Conservation (phyloP, 2,797 vertebrate species). For the Tachyglossus aculeatus region DNA sequence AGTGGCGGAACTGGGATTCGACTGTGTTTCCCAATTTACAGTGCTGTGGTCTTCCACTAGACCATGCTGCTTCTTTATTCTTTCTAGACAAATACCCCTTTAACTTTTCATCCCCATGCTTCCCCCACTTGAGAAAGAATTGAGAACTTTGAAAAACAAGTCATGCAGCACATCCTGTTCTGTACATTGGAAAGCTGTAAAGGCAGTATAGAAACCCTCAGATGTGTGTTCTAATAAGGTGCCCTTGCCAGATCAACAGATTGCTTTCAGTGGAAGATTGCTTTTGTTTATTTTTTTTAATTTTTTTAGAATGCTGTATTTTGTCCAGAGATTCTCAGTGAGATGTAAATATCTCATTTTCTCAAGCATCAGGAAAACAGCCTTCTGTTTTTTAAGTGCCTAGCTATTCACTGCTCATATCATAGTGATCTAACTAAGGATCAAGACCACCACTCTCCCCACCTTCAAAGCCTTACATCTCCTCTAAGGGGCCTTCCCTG, state of each 20-base stretch:
- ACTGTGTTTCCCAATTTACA: no score
- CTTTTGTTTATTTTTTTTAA: slow-evolving; percentile 41
- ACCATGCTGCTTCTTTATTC: no score
- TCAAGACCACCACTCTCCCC: no score
- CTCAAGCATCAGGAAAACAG: slow-evolving; percentile 55
- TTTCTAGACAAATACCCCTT: no score
- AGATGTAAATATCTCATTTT: slow-evolving; percentile 55
- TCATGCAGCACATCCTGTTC: no score
- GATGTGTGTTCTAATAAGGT: neutral
- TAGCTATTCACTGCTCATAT: no score
- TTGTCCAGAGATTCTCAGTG: slow-evolving; percentile 44
- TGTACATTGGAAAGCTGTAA: no score
- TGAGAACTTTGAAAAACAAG: accelerated
- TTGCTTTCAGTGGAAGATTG: neutral
- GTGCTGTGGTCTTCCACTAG: no score
- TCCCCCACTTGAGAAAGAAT: neutral
- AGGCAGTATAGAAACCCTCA: neutral
- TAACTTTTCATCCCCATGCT: no score
- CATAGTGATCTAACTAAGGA: no score
- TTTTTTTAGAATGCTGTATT: slow-evolving; percentile 36
- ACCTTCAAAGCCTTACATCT: slow-evolving; percentile 53
- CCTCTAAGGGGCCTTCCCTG: slow-evolving; percentile 10
- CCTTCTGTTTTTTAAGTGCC: slow-evolving; percentile 61
- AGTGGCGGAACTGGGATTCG: no score
- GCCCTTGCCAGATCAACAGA: neutral